Evolutionary conservation across 2,113 vertebrate genomes (phyloP).

Genomic region (Neotoma lepida): DNA sequence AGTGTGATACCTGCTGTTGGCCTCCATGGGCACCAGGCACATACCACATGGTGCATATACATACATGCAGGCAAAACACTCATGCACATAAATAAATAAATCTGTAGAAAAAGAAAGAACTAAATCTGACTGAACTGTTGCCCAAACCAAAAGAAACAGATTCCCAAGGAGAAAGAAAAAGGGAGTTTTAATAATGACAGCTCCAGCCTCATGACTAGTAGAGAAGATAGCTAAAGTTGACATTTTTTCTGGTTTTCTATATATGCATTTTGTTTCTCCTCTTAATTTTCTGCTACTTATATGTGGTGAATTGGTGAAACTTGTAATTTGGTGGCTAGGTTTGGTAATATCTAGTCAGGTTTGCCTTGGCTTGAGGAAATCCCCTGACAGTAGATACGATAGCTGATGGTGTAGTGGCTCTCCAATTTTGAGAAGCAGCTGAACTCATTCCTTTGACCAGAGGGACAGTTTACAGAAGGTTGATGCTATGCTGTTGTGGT

Average conservation of each 20-base stretch:
- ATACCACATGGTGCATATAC: not conserved
- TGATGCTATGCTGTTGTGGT: not conserved
- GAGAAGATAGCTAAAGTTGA: not conserved
- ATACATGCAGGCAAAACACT: not conserved
- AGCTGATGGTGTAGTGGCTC: not conserved
- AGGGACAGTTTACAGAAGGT: not conserved
- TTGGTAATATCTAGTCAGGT: not conserved
- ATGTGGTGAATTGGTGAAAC: slow-evolving; percentile 3
- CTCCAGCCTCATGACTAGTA: not conserved
- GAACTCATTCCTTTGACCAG: not conserved
- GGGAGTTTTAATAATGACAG: not conserved
- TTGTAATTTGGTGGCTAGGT: not conserved
- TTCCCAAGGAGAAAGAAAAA: not conserved
- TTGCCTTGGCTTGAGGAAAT: slow-evolving; percentile 23
- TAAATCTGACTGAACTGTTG: not conserved
- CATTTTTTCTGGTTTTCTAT: not conserved
- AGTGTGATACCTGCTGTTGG: not conserved
- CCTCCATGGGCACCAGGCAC: not conserved
- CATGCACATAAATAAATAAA: not conserved
- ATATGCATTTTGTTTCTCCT: not conserved
- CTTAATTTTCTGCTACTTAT: not conserved
- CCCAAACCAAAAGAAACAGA: not conserved
- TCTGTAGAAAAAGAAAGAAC: too few species aligned
- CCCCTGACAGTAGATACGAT: not conserved
- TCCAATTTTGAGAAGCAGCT: not conserved